These are phyloP conservation scores for Raja brachyura DNA, from an alignment of 2,113 vertebrate species.

Conservation along the genomic window DNA sequence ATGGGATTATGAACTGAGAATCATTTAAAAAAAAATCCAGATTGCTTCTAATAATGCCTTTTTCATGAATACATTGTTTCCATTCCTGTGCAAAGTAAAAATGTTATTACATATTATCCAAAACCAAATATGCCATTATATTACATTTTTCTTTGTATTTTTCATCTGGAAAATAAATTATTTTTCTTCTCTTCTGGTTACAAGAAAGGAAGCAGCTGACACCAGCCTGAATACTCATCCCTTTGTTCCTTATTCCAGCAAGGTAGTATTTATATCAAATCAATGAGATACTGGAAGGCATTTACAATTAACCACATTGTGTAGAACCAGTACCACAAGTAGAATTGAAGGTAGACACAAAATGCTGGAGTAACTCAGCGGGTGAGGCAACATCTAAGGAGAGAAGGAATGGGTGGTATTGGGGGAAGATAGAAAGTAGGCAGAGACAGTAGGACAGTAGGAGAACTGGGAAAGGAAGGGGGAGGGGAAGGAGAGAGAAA, in stretches of 20 bases:
- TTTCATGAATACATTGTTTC: not conserved
- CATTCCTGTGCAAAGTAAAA: too few species aligned
- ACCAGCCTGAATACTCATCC: not conserved
- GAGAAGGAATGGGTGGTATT: too few species aligned
- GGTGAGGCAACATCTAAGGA: too few species aligned
- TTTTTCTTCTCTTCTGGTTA: not conserved
- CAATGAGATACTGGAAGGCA: not conserved
- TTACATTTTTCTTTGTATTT: not conserved
- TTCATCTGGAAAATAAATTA: constrained; percentile 3
- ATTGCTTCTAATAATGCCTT: not conserved
- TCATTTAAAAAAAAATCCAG: not conserved
- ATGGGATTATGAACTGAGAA: not conserved
- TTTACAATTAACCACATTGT: not conserved
- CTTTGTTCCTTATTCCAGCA: not conserved
- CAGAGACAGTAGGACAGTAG: too few species aligned
- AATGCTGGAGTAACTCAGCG: too few species aligned
- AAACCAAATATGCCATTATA: too few species aligned
- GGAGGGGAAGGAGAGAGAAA: too few species aligned
- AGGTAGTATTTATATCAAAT: not conserved
- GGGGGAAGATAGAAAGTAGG: too few species aligned
- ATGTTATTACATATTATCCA: too few species aligned
- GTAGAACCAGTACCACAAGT: not conserved
- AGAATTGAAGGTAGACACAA: too few species aligned
- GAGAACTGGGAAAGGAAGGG: too few species aligned
- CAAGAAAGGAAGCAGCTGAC: not conserved